These are phyloP conservation scores for Ctenicera cuprea DNA, from an alignment of 2,888 invertebrate genomes.

Conservation along the genomic window DNA sequence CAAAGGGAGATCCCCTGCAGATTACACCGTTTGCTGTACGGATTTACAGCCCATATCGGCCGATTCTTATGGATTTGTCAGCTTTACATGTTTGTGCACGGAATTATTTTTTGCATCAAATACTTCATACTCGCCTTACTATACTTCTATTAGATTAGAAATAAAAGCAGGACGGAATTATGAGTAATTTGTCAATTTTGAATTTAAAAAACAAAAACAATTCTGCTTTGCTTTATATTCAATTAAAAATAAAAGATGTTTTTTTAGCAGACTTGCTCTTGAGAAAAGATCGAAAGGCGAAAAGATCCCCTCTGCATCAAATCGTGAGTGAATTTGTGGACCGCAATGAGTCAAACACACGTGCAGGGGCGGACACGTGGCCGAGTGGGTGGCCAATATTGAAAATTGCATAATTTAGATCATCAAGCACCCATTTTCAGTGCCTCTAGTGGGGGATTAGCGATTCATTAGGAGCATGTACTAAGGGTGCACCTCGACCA, in stretches of 20 bases:
- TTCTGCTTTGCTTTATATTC: too few species aligned
- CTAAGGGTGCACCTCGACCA: constrained; percentile 30
- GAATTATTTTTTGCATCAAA: constrained; percentile 61
- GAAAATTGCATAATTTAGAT: constrained; percentile 75
- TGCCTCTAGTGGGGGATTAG: constrained; percentile 66
- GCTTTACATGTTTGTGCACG: constrained; percentile 67
- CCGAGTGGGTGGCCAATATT: constrained; percentile 74
- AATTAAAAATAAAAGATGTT: too few species aligned
- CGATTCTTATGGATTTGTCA: constrained; percentile 69
- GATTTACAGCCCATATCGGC: constrained; percentile 69
- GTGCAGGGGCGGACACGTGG: constrained; percentile 73
- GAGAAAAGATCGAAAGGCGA: neutral
- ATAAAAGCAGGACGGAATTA: too few species aligned
- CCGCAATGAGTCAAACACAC: constrained; percentile 74
- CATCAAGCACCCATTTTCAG: constrained; percentile 69
- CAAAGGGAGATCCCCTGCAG: constrained; percentile 66
- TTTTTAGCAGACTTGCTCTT: neutral
- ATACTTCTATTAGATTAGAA: neutral
- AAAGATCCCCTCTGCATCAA: constrained; percentile 31
- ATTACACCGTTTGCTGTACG: constrained; percentile 71
- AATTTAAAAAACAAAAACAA: too few species aligned
- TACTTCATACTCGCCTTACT: constrained; percentile 36
- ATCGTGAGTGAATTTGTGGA: constrained; percentile 71
- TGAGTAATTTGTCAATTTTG: too few species aligned
- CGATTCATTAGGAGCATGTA: constrained; percentile 65